Base-by-base conservation (phyloP, 2,888 invertebrate genomes). In the Chymomyza caudatula region DNA sequence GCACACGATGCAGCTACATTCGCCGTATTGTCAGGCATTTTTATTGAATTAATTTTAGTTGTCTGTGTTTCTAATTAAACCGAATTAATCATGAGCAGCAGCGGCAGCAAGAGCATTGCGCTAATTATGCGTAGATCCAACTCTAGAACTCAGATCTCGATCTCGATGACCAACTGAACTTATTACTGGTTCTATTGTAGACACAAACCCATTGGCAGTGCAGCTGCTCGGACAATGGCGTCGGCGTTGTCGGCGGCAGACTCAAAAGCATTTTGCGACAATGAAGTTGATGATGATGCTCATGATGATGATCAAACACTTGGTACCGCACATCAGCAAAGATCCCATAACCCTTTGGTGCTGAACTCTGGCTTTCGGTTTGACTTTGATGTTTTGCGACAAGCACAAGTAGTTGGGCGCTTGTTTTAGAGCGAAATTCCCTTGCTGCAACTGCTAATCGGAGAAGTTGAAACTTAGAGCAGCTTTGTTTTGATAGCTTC, bases 61-160 rank as follows among this genome's bases (percentile, higher is more conserved):
- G 67, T 82, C 86, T 86, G 86, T 86, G 77, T 81, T 86, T 85
- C 81, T 83, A 83, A 83, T 83, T 83, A 83, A 86, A 71, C 75
- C 86, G 84, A 81, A 84, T 85, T 83, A 86, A 83, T 86, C 84
- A 83, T 85, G 81, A 84, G 78, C 25, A 70, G 67, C 25, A 54
- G 53, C 19, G 60, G 47, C 70, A 49, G 37, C 63, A 58, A 59
- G 47, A 37, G 8, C 69, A 71, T 69, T 69, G 71, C 67, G 76
- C 80, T 85, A 83, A 84, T 83, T 84, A 84, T 85, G 84, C 81
- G 81, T 78, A 74, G 77, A 72, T 73, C 74, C 72, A 77, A 74
- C 71, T 73, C 68, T 29, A 29, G 29, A 29, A 11, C 8, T 4
- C 11, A 11, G 29, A 37, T 37, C 29, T 29, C 42, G 29, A 37